Conservation (phyloP, 1,140 invertebrate genomes). For the Amyelois transitella region DNA sequence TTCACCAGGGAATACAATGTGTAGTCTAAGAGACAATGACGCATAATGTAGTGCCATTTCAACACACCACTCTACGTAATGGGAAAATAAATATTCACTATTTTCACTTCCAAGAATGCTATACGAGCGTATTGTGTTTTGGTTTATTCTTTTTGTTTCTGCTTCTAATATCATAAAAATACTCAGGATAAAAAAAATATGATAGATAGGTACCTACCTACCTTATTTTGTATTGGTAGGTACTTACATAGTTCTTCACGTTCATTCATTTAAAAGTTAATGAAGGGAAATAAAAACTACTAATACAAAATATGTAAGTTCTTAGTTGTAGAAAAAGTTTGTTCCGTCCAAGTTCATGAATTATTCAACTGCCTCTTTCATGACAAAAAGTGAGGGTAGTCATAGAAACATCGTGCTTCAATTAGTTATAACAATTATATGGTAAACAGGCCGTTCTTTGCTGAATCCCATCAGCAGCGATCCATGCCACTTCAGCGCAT, state of each 20-base stretch:
- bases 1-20: too few species aligned
- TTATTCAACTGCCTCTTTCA: too few species aligned
- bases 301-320: too few species aligned
- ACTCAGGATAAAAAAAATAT: too few species aligned
- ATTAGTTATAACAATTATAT: background rate
- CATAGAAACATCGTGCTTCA: background rate
- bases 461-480: background rate
- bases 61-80: background rate
- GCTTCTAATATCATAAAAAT: too few species aligned
- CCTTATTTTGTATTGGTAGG: too few species aligned
- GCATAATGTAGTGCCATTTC: background rate
- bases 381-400: background rate
- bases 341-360: too few species aligned
- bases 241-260: too few species aligned
- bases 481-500: slow-evolving; percentile 9
- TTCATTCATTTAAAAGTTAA: too few species aligned
- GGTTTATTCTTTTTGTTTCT: background rate
- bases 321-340: too few species aligned
- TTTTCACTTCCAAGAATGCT: background rate
- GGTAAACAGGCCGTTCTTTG: background rate
- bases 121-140: background rate
- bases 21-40: background rate
- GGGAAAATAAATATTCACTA: background rate
- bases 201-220: too few species aligned
- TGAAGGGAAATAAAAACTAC: too few species aligned